Evolutionary conservation across 2,888 invertebrate genomes (phyloP), one percentile per base, ranked within the genome.

Genomic region (Diloba caeruleocephala): DNA sequence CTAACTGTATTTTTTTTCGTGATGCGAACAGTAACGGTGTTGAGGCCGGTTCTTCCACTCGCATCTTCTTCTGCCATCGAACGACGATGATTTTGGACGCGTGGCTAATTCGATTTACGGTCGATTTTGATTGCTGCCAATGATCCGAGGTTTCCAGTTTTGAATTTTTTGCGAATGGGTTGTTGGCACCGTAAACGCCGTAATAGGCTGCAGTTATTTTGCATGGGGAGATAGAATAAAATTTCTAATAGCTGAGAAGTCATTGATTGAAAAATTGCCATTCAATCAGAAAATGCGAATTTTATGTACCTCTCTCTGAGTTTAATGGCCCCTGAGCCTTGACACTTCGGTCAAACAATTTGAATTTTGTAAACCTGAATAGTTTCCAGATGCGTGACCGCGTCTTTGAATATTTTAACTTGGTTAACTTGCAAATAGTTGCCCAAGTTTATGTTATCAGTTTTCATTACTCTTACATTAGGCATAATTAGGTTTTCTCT

Each of bases 1-100:
- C 64, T 92, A 93, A 92, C 92, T 90, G 92, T 92, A 91, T 85
- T 91, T 91, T 85, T 92, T 93, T 92, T 92, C 87, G 89, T 89
- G 88, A 85, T 89, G 82, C 84, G 75, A 83, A 76, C 78, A 75
- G 82, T 91, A 91, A 91, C 92, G 90, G 92, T 87, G 83, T 64
- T 61, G 43, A 76, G 80, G 88, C 88, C 88, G 88, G 89, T 89
- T 89, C 81, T 83, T 63, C 78, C 72, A 73, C 69, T 71, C 67
- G 78, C 76, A 80, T 86, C 86, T 82, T 85, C 84, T 74, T 78
- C 81, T 74, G 45, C 75, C 59, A 50, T 51, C 37, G 52, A 42
- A 13, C 48, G 67, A 71, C 72, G 75, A 75, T 74, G 74, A 75
- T 83, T 79, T 78, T 79, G 74, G 75, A 79, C 77, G 81, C 79